Conservation (phyloP, 2,113 vertebrate species). For the Planiliza haematocheilus region DNA sequence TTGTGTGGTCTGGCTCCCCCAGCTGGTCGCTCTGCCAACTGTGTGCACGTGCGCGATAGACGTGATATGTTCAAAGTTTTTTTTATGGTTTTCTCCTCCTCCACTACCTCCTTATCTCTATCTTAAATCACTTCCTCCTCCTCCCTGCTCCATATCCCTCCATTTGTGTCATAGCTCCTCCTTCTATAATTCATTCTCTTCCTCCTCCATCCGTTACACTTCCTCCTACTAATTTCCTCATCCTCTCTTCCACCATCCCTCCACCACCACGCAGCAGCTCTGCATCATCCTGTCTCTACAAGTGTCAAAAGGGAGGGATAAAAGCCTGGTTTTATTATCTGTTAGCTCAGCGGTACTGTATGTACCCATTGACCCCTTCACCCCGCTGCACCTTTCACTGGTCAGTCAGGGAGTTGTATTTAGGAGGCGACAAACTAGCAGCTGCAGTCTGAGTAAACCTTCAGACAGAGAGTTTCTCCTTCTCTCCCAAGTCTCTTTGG, state of each 20-base stretch:
- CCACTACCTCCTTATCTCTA: constrained; percentile 1
- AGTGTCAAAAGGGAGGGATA: constrained; percentile 13
- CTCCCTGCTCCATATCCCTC: not conserved
- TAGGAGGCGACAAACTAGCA: constrained; percentile 12
- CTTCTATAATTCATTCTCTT: constrained; percentile 3
- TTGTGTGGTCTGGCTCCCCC: constrained; percentile 43
- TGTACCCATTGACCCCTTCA: constrained; percentile 25
- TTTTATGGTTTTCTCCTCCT: constrained; percentile 1
- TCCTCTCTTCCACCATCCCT: not conserved
- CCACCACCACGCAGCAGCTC: constrained; percentile 17
- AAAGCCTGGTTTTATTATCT: constrained; percentile 48
- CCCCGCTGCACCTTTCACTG: not conserved
- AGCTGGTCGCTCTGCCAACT: constrained; percentile 23
- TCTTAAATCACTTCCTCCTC: constrained; percentile 5
- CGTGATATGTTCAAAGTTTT: constrained; percentile 16
- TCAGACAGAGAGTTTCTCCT: constrained; percentile 20
- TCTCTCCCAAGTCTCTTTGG: constrained; percentile 3
- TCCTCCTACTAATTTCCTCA: not conserved
- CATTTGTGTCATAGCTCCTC: not conserved
- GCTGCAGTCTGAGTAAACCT: constrained; percentile 18
- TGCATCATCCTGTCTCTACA: constrained; percentile 47
- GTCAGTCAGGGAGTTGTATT: constrained; percentile 28
- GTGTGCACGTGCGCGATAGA: not conserved
- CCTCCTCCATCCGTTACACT: not conserved
- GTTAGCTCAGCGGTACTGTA: not conserved